Evolutionary conservation across 2,113 vertebrate species (phyloP), one percentile per base, ranked within the genome.

Genomic region (Cinclus cinclus): DNA sequence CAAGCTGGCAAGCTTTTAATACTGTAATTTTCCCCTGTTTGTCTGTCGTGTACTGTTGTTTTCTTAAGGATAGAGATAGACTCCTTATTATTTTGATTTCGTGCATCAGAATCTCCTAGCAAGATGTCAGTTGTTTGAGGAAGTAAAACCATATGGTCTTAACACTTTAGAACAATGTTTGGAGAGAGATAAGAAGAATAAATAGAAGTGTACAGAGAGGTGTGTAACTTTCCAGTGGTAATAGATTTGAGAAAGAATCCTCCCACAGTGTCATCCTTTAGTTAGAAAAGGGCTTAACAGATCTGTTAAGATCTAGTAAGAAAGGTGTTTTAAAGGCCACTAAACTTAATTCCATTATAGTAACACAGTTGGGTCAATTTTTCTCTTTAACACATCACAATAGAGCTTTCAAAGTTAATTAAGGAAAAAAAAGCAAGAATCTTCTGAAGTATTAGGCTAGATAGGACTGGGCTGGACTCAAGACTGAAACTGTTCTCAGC

Each of bases 381-480:
- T 80, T 46, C 27, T 85, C 31, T 91, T 92, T 76, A 88, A 49
- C 37, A 33, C 22, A 53, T 85, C 71, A 76, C 55, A 83, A 17
- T 65, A 23, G 63, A 88, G 71, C 85, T 87, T 88, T 90, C 82
- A 73, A 88, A 94, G 73, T 80, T 76, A 88, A 76, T 93, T 89
- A 33, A 56, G 64, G 46, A 71, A 70, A 70, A 52, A 37, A 53
- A 70, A 42, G 33, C 63, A 80, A 76, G 46, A 90, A 68, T 92
- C 63, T 73, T 76, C 67, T 83, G 71, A 92, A 90, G 41, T 90
- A 58, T 74, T 85, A 60, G n/a, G 53, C 44, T 41, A 55, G 59
- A 70, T 77, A 41, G 24, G 46, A 44, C 64, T 62, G 37, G 33
- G n/a, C 49, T 12, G 2, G 41, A 30, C 53, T 93, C 39, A 75